Percentiles rank a stretch among this genome's conserved stretches.
phyloP scores from a whole-genome alignment of 2,888 invertebrate species.

The Drosophila rubida region DNA sequence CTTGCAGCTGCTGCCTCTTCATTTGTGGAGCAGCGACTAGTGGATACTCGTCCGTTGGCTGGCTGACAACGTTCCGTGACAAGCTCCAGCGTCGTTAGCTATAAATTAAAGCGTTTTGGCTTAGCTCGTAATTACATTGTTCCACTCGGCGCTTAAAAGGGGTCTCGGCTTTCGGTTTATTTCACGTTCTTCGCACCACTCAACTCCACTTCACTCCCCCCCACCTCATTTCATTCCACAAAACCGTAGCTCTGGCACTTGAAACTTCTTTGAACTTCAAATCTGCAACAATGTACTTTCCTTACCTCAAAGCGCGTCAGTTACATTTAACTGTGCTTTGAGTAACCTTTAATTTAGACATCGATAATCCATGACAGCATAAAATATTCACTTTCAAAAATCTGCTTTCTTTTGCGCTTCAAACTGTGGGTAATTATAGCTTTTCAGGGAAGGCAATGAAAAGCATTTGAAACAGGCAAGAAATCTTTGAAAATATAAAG shows the following conservation, averaged over 20 bases:
- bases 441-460: too few species aligned
- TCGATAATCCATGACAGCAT: not conserved
- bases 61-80: constrained; percentile 4
- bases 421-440: too few species aligned
- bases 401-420: too few species aligned
- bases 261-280: not conserved
- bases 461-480: too few species aligned
- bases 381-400: not conserved
- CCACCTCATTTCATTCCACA: not conserved
- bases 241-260: not conserved
- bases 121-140: constrained; percentile 5
- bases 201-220: not conserved
- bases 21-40: constrained; percentile 5
- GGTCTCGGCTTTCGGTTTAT: not conserved
- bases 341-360: not conserved
- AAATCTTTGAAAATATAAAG: too few species aligned
- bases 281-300: not conserved
- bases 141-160: not conserved
- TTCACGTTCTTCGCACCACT: not conserved
- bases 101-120: constrained; percentile 3
- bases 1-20: constrained; percentile 8
- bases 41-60: constrained; percentile 5
- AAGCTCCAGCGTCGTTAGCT: constrained; percentile 1
- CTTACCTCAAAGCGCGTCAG: not conserved
- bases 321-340: not conserved